Conservation (phyloP, 2,113 vertebrate species). For the Rhinoderma darwinii region DNA sequence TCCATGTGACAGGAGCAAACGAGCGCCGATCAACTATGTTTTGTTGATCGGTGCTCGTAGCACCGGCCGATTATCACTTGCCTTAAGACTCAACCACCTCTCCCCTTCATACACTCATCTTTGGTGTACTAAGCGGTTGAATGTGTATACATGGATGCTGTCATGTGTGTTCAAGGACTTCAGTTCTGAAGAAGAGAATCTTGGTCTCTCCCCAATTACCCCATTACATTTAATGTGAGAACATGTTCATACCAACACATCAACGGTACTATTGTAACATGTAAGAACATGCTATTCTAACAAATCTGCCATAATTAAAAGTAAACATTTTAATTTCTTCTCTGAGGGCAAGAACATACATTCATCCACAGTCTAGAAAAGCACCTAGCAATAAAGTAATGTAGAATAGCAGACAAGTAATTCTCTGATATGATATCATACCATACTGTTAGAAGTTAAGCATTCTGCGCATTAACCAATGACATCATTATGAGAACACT, state of each 20-base stretch:
- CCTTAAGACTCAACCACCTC: no score
- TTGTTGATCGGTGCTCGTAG: no score
- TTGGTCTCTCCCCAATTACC: slow-evolving; percentile 2
- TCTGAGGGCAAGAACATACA: neutral
- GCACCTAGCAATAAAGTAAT: neutral
- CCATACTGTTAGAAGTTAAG: neutral
- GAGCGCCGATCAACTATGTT: no score
- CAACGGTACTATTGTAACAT: neutral
- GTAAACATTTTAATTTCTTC: neutral
- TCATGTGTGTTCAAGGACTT: neutral
- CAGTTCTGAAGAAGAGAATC: neutral
- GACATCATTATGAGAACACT: no score
- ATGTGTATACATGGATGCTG: neutral
- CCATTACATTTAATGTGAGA: neutral
- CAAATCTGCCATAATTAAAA: neutral
- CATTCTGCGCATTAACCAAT: no score
- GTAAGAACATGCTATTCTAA: neutral
- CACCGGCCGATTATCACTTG: no score
- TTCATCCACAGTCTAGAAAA: neutral
- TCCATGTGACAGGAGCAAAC: no score
- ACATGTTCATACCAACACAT: slow-evolving; percentile 21
- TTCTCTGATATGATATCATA: neutral
- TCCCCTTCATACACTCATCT: neutral
- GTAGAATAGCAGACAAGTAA: neutral
- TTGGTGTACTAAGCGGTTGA: neutral